Evolutionary conservation across 2,113 vertebrate species (phyloP).

Genomic region (Merops nubicus): DNA sequence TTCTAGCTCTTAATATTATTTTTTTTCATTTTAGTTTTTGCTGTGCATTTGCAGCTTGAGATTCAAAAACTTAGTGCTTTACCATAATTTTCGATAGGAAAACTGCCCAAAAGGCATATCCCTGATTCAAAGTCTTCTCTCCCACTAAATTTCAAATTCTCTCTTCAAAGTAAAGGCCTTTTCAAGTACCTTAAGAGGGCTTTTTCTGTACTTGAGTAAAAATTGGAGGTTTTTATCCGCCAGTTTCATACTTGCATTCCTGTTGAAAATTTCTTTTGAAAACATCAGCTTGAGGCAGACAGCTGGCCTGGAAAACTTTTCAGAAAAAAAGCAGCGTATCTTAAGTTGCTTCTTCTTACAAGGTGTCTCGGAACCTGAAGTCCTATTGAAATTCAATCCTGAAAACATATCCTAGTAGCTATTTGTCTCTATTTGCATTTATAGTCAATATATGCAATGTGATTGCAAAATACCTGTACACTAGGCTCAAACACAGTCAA

Average conservation of each 20-base stretch:
- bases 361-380: background rate
- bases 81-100: background rate
- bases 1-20: background rate
- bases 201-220: background rate
- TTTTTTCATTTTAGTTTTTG: background rate
- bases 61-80: background rate
- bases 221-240: background rate
- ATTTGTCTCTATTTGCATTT: background rate
- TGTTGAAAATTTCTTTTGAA: background rate
- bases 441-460: background rate
- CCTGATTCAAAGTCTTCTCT: background rate
- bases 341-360: background rate
- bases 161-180: background rate
- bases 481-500: background rate
- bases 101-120: background rate
- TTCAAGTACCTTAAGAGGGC: background rate
- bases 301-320: background rate
- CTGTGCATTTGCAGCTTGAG: background rate
- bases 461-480: background rate
- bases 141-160: background rate
- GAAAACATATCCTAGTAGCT: background rate
- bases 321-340: background rate
- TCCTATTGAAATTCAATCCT: background rate
- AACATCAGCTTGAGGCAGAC: background rate
- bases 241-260: background rate